phyloP scores from a whole-genome alignment of 2,888 invertebrate species.

The Rhamphomyia laevipes region DNA sequence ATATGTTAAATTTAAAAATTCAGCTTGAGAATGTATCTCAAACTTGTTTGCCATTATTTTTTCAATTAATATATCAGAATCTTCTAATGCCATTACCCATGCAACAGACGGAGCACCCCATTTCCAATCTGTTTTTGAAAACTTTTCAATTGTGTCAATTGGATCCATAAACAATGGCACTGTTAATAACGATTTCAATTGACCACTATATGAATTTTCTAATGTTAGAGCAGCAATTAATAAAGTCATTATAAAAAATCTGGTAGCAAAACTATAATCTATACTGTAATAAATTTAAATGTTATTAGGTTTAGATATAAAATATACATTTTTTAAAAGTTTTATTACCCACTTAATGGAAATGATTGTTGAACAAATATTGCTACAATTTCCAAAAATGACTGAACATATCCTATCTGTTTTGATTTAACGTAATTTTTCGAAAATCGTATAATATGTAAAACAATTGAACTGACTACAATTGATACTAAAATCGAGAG shows the following conservation, averaged over 20 bases:
- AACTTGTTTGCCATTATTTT: conserved; percentile 25
- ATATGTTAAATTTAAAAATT: conserved; percentile 27
- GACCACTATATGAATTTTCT: conserved; percentile 34
- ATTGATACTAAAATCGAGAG: too few relatives aligned
- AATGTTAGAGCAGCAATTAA: conserved; percentile 30
- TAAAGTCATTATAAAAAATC: conserved; percentile 27
- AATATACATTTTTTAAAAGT: too few relatives aligned
- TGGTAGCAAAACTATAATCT: conserved; percentile 21
- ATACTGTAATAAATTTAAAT: conserved; percentile 18
- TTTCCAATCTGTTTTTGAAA: conserved; percentile 26
- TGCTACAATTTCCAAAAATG: conserved; percentile 25
- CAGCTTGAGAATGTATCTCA: conserved; percentile 25
- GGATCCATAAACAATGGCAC: conserved; percentile 28
- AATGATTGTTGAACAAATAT: conserved; percentile 34
- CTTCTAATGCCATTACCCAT: conserved; percentile 27
- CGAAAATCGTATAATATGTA: too few relatives aligned
- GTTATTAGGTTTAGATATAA: too few relatives aligned
- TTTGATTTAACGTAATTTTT: too few relatives aligned
- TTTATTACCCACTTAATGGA: conserved; percentile 19
- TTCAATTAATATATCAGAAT: conserved; percentile 26
- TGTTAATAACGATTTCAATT: conserved; percentile 31
- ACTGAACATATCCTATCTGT: conserved; percentile 15
- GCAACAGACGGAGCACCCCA: conserved; percentile 32
- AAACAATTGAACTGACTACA: background rate
- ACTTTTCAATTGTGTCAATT: conserved; percentile 28